These are phyloP conservation scores for Oryzias celebensis DNA, from an alignment of 2,113 vertebrate species.

Conservation along the genomic window DNA sequence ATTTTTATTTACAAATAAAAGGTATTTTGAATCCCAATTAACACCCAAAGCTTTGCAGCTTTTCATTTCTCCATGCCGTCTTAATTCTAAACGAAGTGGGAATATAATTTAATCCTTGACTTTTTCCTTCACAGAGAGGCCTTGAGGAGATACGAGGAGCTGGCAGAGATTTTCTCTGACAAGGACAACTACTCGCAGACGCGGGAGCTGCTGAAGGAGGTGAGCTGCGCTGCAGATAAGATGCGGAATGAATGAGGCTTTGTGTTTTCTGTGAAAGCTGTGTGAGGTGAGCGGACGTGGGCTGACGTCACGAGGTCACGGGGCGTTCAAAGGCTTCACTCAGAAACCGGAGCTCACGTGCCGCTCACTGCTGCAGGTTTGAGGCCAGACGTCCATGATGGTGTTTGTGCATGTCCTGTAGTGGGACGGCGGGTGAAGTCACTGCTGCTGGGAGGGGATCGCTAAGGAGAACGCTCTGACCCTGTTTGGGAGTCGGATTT, in stretches of 20 bases:
- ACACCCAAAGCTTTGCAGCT: too few species aligned
- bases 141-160: slow-evolving; percentile 80
- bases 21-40: too few species aligned
- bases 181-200: slow-evolving; percentile 90
- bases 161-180: slow-evolving; percentile 86
- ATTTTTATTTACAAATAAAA: too few species aligned
- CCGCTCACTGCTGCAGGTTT: not conserved
- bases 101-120: not conserved
- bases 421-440: too few species aligned
- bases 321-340: slow-evolving; percentile 6
- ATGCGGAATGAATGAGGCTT: too few species aligned
- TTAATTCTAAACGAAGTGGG: not conserved
- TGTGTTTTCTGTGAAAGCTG: too few species aligned
- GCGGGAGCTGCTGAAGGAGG: slow-evolving; percentile 85
- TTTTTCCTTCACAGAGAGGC: slow-evolving; percentile 70
- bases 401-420: too few species aligned
- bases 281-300: too few species aligned
- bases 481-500: slow-evolving; percentile 12
- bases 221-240: slow-evolving; percentile 18
- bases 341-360: not conserved
- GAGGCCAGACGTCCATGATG: not conserved
- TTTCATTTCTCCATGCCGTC: not conserved
- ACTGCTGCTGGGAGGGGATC: not conserved
- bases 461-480: not conserved
- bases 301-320: too few species aligned